Percentiles rank a stretch among this genome's conserved stretches.
Conservation (phyloP, 1,140 invertebrate genomes). For the Orussus abietinus region DNA sequence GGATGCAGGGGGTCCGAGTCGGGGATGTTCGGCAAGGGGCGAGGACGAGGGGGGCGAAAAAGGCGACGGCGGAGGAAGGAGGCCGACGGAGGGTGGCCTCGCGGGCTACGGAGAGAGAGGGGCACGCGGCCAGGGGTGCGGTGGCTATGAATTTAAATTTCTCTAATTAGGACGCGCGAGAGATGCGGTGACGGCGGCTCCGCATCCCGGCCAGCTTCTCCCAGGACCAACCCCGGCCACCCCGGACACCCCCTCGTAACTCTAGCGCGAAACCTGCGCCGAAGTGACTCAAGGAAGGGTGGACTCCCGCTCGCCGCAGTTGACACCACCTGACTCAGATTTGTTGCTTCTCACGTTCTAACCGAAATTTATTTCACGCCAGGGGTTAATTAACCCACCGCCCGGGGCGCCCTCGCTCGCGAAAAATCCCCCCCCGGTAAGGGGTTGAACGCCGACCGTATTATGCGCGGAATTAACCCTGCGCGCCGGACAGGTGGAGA, state of each 20-base stretch:
- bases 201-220: constrained; percentile 13
- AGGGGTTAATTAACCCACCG: constrained; percentile 47
- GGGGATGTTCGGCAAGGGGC: background rate
- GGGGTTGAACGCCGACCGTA: too few relatives aligned
- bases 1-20: constrained; percentile 18
- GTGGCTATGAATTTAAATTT: constrained; percentile 52
- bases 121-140: constrained; percentile 14
- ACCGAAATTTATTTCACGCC: constrained; percentile 53
- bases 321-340: constrained; percentile 54
- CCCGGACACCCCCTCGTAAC: constrained; percentile 16
- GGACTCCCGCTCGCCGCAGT: constrained; percentile 36
- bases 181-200: constrained; percentile 33
- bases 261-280: constrained; percentile 30
- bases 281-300: constrained; percentile 43
- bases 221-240: constrained; percentile 23
- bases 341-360: constrained; percentile 55
- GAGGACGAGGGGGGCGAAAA: background rate
- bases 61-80: constrained; percentile 2
- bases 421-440: too few relatives aligned
- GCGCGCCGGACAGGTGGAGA: too few relatives aligned
- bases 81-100: constrained; percentile 1
- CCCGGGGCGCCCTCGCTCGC: constrained; percentile 29
- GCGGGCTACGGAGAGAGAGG: constrained; percentile 1
- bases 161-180: constrained; percentile 48
- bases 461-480: too few relatives aligned